A percentile compares a stretch with the other conserved stretches of the same genome.
Evolutionary conservation across 2,797 vertebrate species (phyloP).

Genomic region (Capromys pilorides): DNA sequence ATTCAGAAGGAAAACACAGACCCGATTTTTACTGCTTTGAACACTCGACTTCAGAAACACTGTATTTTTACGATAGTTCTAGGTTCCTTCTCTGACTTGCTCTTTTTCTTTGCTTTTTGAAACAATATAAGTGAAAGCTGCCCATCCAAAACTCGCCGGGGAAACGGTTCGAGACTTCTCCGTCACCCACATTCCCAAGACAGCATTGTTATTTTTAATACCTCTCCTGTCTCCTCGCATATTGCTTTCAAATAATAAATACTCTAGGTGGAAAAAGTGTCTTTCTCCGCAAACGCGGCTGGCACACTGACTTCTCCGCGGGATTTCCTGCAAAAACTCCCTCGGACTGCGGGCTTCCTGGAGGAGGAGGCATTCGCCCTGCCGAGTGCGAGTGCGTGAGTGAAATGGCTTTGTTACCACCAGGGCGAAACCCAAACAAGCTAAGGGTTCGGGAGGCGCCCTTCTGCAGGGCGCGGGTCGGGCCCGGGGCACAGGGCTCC

Average conservation of each 20-base stretch:
- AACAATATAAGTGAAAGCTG: conserved; percentile 4
- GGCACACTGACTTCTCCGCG: neutral
- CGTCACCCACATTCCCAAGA: neutral
- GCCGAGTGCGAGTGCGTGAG: neutral
- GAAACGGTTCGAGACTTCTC: neutral
- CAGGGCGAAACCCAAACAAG: conserved; percentile 43
- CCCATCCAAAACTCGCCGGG: neutral
- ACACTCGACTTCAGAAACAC: neutral
- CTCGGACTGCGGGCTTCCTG: neutral
- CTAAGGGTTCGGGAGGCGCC: neutral
- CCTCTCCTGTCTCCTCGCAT: neutral
- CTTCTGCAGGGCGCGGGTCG: too few species aligned
- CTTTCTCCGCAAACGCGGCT: neutral
- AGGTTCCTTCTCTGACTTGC: neutral
- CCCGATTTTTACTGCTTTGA: neutral
- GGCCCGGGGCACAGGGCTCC: too few species aligned
- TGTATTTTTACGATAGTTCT: neutral
- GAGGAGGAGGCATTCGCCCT: conserved; percentile 44
- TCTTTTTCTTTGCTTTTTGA: neutral
- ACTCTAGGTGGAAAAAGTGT: neutral
- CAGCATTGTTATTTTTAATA: conserved; percentile 16
- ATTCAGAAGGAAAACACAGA: neutral
- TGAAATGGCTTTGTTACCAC: neutral
- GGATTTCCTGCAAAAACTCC: conserved; percentile 8
- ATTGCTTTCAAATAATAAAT: neutral